Percentiles rank a stretch among this genome's conserved stretches.
These are phyloP conservation scores for Hesperia comma DNA, from an alignment of 2,888 invertebrate species.

Conservation along the genomic window DNA sequence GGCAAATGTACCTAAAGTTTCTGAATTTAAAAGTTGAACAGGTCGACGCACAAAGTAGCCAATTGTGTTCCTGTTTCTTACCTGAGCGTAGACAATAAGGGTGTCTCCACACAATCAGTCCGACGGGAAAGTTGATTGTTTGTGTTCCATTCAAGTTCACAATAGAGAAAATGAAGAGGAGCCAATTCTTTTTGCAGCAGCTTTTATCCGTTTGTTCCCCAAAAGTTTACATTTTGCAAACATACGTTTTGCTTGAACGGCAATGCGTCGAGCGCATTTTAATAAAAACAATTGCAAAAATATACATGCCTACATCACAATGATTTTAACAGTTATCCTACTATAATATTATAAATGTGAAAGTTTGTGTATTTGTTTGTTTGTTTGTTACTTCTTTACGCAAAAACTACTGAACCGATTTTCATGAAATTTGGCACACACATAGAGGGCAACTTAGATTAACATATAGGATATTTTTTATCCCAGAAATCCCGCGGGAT, in stretches of 20 bases:
- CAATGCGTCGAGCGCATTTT: too few relatives aligned
- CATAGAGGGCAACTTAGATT: too few relatives aligned
- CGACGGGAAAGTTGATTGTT: conserved; percentile 78
- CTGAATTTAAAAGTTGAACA: conserved; percentile 72
- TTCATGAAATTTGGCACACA: too few relatives aligned
- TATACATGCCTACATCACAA: too few relatives aligned
- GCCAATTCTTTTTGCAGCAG: conserved; percentile 75
- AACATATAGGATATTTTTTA: too few relatives aligned
- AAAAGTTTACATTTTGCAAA: conserved; percentile 69
- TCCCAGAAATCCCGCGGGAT: too few relatives aligned
- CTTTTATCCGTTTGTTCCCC: conserved; percentile 75
- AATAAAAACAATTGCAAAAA: too few relatives aligned
- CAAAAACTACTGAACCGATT: too few relatives aligned
- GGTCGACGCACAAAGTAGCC: conserved; percentile 69
- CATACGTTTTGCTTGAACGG: neutral
- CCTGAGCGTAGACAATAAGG: conserved; percentile 78
- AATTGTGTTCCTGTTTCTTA: conserved; percentile 74
- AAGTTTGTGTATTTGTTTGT: too few relatives aligned
- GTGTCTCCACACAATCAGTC: conserved; percentile 78
- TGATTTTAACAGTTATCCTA: too few relatives aligned
- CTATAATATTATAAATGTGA: too few relatives aligned
- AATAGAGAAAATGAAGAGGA: conserved; percentile 80
- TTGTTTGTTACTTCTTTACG: too few relatives aligned
- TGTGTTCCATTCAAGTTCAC: conserved; percentile 78
- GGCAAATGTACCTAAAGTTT: conserved; percentile 56